A percentile compares a stretch with the other conserved stretches of the same genome.
phyloP scores from a whole-genome alignment of 2,113 vertebrate genomes.

The Panthera uncia region DNA sequence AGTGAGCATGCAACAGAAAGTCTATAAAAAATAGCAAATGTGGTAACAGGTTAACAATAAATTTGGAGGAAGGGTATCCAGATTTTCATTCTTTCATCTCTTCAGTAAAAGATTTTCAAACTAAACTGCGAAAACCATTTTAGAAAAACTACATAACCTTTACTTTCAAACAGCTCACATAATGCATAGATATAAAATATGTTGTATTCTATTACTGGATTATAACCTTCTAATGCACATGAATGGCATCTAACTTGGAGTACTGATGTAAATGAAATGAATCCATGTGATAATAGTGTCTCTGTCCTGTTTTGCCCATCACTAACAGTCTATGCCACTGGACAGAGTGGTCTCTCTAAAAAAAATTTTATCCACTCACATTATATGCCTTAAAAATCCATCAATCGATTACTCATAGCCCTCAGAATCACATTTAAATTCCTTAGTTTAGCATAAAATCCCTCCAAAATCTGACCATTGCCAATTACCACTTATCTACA shows the following conservation, averaged over 20 bases:
- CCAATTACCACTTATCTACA: not conserved
- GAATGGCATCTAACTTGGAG: not conserved
- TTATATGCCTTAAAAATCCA: not conserved
- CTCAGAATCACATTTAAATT: conserved; percentile 31
- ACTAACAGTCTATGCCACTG: not conserved
- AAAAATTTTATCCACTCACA: not conserved
- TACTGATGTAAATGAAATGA: not conserved
- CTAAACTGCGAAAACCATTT: not conserved
- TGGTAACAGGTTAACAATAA: not conserved
- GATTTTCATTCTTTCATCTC: not conserved
- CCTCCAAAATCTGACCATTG: not conserved
- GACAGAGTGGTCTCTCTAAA: conserved; percentile 1
- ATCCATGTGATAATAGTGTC: not conserved
- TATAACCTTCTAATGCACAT: not conserved
- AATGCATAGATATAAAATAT: not conserved
- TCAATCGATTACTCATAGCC: not conserved
- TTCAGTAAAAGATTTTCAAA: conserved; percentile 43
- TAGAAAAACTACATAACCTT: not conserved
- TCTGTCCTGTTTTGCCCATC: not conserved
- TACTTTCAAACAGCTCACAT: conserved; percentile 11
- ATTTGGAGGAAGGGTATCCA: not conserved
- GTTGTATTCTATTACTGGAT: not conserved
- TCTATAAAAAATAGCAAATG: not conserved
- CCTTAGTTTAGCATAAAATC: not conserved
- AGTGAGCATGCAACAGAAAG: not conserved